These are phyloP conservation scores for Muscicapa adusta DNA, from an alignment of 2,113 vertebrate genomes.

Conservation along the genomic window DNA sequence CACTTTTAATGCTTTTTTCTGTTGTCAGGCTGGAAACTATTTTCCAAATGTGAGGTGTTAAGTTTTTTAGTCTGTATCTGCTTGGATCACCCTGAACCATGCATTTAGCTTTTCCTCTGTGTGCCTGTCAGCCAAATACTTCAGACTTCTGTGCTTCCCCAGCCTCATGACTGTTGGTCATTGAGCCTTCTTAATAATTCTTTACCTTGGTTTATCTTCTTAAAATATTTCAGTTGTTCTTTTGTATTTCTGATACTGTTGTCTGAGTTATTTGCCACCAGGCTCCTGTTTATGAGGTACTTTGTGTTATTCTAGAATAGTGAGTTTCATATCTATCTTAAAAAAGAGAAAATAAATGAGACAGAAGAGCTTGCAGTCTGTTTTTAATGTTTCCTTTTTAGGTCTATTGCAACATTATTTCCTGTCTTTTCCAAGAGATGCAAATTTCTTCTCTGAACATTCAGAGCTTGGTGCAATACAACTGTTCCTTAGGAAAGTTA, in stretches of 20 bases:
- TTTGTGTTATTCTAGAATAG: neutral
- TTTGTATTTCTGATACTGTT: neutral
- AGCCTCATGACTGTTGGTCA: neutral
- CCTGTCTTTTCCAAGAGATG: neutral
- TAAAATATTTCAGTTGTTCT: neutral
- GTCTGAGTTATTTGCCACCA: neutral
- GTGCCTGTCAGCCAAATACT: neutral
- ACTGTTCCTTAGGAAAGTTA: neutral
- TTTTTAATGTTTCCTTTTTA: neutral
- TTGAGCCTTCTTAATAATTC: neutral
- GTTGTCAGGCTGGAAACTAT: neutral
- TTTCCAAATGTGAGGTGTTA: neutral
- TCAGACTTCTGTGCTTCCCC: neutral
- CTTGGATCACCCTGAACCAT: neutral
- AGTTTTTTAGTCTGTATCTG: neutral
- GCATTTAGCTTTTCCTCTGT: neutral
- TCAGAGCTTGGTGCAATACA: slow-evolving; percentile 50
- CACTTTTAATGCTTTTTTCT: neutral
- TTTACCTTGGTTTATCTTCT: neutral
- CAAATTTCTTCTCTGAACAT: neutral
- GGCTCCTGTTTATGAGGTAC: neutral
- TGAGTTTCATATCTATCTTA: neutral
- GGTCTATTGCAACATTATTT: neutral
- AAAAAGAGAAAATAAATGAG: neutral
- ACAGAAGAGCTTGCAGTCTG: neutral